Evolutionary conservation across 2,797 vertebrate genomes (phyloP).

Genomic region (Antrozous pallidus): DNA sequence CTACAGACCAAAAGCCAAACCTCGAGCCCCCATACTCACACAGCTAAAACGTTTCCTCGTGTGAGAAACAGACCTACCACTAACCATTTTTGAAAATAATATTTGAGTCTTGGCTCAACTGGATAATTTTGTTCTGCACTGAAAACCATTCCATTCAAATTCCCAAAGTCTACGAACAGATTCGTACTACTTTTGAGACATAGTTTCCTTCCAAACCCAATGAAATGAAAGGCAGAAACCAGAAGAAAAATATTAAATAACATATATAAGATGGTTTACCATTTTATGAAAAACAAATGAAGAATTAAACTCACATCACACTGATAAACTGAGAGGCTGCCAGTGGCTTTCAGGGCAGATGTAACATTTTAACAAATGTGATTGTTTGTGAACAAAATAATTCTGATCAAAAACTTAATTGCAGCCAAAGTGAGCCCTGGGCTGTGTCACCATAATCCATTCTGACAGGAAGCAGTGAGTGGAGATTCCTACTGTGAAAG

Average conservation of each 20-base stretch:
- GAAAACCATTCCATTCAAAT: slow-evolving; percentile 56
- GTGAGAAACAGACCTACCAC: slow-evolving; percentile 50
- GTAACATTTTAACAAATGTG: slow-evolving; percentile 97
- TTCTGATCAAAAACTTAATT: slow-evolving; percentile 96
- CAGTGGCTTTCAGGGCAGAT: slow-evolving; percentile 93
- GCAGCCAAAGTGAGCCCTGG: slow-evolving; percentile 92
- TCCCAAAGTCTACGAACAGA: slow-evolving; percentile 42
- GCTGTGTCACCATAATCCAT: slow-evolving; percentile 89
- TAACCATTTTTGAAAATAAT: slow-evolving; percentile 51
- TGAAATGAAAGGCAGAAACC: slow-evolving; percentile 67
- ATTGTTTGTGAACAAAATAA: slow-evolving; percentile 99
- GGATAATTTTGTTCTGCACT: slow-evolving; percentile 42
- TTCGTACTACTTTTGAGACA: slow-evolving; percentile 57
- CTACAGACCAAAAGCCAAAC: background rate
- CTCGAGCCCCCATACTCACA: background rate
- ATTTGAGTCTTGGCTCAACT: slow-evolving; percentile 55
- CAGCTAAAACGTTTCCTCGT: slow-evolving; percentile 49
- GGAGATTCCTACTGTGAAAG: slow-evolving; percentile 90
- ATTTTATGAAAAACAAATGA: slow-evolving; percentile 82
- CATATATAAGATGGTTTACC: slow-evolving; percentile 75
- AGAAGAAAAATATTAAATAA: slow-evolving; percentile 52
- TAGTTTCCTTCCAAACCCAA: slow-evolving; percentile 57
- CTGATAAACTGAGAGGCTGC: slow-evolving; percentile 84
- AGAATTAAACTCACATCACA: slow-evolving; percentile 77
- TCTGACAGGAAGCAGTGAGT: slow-evolving; percentile 91